Evolutionary conservation across 2,888 invertebrate genomes (phyloP), one percentile per base, ranked within the genome.

Genomic region (Stomorhina lunata): DNA sequence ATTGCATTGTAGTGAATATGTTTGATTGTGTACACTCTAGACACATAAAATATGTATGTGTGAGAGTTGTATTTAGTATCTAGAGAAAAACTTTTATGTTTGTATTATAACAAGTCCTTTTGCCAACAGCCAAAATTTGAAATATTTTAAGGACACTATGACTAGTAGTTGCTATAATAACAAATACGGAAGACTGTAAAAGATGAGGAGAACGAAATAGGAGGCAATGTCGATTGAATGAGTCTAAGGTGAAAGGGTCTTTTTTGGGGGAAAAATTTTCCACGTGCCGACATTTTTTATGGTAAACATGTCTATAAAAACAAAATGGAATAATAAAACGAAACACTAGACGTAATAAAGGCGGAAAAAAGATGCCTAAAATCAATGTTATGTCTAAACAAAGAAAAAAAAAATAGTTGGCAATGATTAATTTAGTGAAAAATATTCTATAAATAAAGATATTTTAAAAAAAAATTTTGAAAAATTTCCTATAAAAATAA

Each of bases 251-350:
- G 50, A 32, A 66, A 37, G 15, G 43, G 55, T 34, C 48, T 72
- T 73, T 77, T 22, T 72, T 72, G n/a, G n/a, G n/a, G n/a, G n/a
- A n/a, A 69, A 78, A 78, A 63, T 73, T 45, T 69, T 82, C 63
- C 81, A 82, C 81, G 81, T 82, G 81, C 73, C 81, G 69, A 65
- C 65, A 78, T 65, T 71, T 69, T 53, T 27, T 34, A 20, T 50
- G 57, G 43, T 48, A 73, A 78, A 66, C 53, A 25, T 65, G 73
- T 78, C 81, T 59, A 69, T 78, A 59, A 79, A 72, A 59, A 66
- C 66, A 32, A 66, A 72, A 66, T 72, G 15, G 12, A n/a, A 65
- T 17, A 50, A 66, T 17, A 29, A 27, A 29, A 48, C 20, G 34
- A 25, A 50, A 48, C 25, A 65, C 10, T 2, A 27, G 2, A 17